phyloP scores from a whole-genome alignment of 2,113 vertebrate species.

The Pelecanus crispus region DNA sequence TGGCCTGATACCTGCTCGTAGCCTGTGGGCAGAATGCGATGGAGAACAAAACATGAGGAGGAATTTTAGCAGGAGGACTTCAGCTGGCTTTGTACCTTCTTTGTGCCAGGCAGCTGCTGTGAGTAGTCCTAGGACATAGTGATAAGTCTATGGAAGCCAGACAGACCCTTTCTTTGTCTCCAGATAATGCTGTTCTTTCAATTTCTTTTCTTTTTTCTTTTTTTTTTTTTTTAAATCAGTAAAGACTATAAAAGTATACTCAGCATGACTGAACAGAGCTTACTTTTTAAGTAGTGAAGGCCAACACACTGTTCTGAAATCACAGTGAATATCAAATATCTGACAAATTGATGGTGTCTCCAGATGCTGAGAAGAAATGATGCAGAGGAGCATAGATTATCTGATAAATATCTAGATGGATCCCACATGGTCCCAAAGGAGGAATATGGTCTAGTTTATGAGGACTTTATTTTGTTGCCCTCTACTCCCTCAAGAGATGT shows the following conservation, averaged over 20 bases:
- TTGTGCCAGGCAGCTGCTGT: not conserved
- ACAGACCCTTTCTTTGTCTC: not conserved
- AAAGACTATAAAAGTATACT: not conserved
- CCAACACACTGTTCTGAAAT: not conserved
- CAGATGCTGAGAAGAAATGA: not conserved
- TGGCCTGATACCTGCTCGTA: rapidly evolving
- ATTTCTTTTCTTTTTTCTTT: not conserved
- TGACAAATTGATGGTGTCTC: not conserved
- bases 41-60: not conserved
- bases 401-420: not conserved
- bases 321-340: not conserved
- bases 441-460: not conserved
- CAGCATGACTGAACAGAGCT: not conserved
- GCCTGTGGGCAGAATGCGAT: not conserved
- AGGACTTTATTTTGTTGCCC: not conserved
- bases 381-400: not conserved
- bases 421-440: not conserved
- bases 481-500: not conserved
- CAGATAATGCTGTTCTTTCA: not conserved
- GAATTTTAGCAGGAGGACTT: not conserved
- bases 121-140: not conserved
- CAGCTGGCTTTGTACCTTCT: not conserved
- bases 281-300: not conserved
- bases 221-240: not conserved
- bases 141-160: not conserved